Evolutionary conservation across 2,113 vertebrate species (phyloP).

Genomic region (Scopus umbretta): DNA sequence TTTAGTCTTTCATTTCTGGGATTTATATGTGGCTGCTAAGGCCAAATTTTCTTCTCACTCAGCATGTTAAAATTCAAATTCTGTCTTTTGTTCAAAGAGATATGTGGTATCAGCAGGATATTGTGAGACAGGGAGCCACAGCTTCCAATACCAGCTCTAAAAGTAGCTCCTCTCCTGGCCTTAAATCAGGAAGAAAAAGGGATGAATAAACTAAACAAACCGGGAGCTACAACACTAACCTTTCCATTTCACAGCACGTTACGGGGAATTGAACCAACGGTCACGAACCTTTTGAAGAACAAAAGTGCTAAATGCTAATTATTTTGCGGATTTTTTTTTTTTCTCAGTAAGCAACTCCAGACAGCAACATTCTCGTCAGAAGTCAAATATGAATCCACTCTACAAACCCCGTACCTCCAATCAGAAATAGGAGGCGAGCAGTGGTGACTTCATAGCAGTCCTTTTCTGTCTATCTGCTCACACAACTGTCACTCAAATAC

Average conservation of each 20-base stretch:
- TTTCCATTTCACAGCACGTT: background rate
- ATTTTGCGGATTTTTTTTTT: background rate
- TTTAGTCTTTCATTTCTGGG: background rate
- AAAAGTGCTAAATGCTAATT: background rate
- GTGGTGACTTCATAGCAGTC: background rate
- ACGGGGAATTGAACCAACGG: background rate
- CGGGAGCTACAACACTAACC: background rate
- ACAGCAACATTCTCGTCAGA: background rate
- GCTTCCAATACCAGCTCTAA: background rate
- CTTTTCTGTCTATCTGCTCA: background rate
- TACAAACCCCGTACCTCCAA: background rate
- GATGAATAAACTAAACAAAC: background rate
- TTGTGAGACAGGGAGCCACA: background rate
- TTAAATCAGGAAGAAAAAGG: background rate
- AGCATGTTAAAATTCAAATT: background rate
- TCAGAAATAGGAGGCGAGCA: background rate
- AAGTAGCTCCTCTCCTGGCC: background rate
- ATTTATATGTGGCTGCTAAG: background rate
- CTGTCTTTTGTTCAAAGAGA: background rate
- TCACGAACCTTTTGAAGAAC: background rate
- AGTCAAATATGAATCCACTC: background rate
- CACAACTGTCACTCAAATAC: background rate
- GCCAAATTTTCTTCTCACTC: background rate
- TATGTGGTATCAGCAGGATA: background rate
- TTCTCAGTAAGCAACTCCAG: background rate